phyloP scores from a whole-genome alignment of 2,113 vertebrate species.

The Sebastes schlegelii region DNA sequence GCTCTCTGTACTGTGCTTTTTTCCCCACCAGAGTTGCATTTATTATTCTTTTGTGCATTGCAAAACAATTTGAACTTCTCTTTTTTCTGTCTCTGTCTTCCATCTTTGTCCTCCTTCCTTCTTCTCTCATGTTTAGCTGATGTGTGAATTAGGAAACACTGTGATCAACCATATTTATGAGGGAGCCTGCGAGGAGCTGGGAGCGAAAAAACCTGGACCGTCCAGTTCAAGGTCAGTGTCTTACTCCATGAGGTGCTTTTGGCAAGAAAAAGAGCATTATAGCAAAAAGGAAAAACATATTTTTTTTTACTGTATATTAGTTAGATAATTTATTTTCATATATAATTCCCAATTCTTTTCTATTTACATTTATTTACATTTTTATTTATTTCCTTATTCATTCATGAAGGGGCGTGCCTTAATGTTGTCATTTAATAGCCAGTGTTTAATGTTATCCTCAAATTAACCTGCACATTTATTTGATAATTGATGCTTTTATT shows the following conservation, averaged over 20 bases:
- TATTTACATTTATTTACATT: too few species aligned
- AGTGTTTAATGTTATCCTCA: too few species aligned
- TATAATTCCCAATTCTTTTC: too few species aligned
- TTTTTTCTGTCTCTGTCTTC: neutral
- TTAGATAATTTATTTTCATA: too few species aligned
- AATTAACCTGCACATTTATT: too few species aligned
- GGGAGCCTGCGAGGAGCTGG: constrained; percentile 88
- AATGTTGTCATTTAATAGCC: too few species aligned
- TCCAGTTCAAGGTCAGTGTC: constrained; percentile 78
- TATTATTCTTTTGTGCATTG: neutral
- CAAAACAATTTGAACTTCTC: neutral
- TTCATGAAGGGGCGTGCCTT: too few species aligned
- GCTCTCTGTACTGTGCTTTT: neutral
- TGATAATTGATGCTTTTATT: too few species aligned
- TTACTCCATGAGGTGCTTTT: constrained; percentile 35
- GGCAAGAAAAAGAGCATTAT: neutral
- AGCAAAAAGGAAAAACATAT: neutral
- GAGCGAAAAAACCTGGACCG: constrained; percentile 89
- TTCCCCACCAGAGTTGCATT: neutral
- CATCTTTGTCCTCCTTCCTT: constrained; percentile 27
- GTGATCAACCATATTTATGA: constrained; percentile 98
- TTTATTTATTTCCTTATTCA: too few species aligned
- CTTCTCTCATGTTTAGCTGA: constrained; percentile 84
- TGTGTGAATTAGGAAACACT: constrained; percentile 97
- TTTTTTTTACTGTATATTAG: neutral